Conservation (phyloP, 2,113 vertebrate species). For the Microcebus jonahi region DNA sequence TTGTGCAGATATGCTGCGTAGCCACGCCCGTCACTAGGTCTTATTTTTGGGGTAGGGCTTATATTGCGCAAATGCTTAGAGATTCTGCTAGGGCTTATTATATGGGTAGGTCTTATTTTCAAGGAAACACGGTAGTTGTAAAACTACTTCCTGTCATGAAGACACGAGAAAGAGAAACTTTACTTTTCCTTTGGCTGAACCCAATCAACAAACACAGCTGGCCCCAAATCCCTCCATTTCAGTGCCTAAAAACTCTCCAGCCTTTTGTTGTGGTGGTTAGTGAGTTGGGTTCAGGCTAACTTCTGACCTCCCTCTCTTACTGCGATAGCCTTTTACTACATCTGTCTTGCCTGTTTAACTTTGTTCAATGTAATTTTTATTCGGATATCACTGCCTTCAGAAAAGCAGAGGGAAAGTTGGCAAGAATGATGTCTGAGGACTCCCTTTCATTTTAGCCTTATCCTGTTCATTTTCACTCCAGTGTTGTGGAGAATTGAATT, state of each 20-base stretch:
- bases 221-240: neutral
- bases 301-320: neutral
- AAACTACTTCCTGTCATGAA: neutral
- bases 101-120: too few species aligned
- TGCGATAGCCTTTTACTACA: neutral
- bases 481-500: neutral
- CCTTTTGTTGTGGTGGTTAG: rapidly evolving
- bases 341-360: neutral
- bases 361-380: neutral
- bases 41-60: too few species aligned
- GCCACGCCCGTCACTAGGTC: too few species aligned
- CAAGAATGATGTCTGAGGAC: neutral
- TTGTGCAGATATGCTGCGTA: too few species aligned
- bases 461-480: neutral
- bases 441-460: neutral
- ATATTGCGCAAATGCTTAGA: too few species aligned
- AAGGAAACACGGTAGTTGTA: neutral
- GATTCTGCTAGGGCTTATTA: too few species aligned
- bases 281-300: neutral
- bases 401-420: neutral
- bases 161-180: neutral
- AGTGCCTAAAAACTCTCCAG: neutral
- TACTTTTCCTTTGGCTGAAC: neutral
- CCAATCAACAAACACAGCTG: neutral
- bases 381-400: neutral